Percentiles rank a stretch among this genome's conserved stretches.
These are phyloP conservation scores for Frieseomelitta varia DNA, from an alignment of 1,140 invertebrate genomes.

Conservation along the genomic window DNA sequence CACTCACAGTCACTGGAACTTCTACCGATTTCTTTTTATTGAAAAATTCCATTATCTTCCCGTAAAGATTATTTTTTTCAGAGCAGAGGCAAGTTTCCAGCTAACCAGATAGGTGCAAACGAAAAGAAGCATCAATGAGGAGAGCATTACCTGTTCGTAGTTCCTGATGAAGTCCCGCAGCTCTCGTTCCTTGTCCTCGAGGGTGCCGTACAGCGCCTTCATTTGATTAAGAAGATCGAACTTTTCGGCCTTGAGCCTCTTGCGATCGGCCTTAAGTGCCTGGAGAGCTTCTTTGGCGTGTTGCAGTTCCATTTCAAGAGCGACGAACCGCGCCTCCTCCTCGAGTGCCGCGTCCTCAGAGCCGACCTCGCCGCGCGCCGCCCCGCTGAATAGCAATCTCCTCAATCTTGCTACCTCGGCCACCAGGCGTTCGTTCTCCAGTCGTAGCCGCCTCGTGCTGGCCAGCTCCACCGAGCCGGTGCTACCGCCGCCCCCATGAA, in stretches of 20 bases:
- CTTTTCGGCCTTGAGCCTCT: slow-evolving; percentile 95
- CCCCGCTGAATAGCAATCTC: slow-evolving; percentile 83
- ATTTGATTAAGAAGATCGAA: slow-evolving; percentile 96
- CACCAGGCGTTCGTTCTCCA: slow-evolving; percentile 87
- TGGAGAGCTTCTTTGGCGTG: slow-evolving; percentile 84
- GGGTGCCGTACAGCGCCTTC: slow-evolving; percentile 95
- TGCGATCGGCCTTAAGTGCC: slow-evolving; percentile 93
- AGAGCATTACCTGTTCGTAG: slow-evolving; percentile 91
- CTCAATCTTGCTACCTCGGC: slow-evolving; percentile 86
- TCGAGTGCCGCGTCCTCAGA: slow-evolving; percentile 81
- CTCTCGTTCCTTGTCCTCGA: slow-evolving; percentile 97
- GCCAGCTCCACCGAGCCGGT: slow-evolving; percentile 72
- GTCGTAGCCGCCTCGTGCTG: slow-evolving; percentile 83
- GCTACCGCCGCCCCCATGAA: slow-evolving; percentile 72
- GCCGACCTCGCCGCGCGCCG: slow-evolving; percentile 84
- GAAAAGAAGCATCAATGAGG: not conserved
- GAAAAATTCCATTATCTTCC: too few relatives aligned
- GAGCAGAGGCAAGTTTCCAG: not conserved
- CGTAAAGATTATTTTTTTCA: not conserved
- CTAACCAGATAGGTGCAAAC: not conserved
- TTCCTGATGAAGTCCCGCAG: slow-evolving; percentile 96
- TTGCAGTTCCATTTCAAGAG: slow-evolving; percentile 84
- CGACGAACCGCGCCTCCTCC: slow-evolving; percentile 82
- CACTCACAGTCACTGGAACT: too few relatives aligned
- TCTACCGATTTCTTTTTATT: too few relatives aligned